Conservation (phyloP, 2,888 invertebrate species). For the Oligia fasciuncula region DNA sequence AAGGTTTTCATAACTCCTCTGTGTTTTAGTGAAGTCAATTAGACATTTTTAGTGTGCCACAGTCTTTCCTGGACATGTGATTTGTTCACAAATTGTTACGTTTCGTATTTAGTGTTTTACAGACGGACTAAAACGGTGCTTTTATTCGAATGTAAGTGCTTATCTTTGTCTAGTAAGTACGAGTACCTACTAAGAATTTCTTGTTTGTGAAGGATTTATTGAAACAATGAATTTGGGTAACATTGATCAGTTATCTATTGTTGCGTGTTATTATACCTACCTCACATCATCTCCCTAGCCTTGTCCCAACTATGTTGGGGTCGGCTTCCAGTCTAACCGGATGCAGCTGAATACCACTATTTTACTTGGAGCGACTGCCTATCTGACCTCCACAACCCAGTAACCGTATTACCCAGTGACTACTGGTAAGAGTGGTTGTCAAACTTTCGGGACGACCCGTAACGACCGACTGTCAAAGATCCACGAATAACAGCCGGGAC, state of each 20-base stretch:
- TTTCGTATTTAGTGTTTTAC: slow-evolving; percentile 48
- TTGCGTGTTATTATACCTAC: not conserved
- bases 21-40: slow-evolving; percentile 44
- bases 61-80: slow-evolving; percentile 53
- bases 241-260: not conserved
- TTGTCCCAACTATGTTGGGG: too few species aligned
- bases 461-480: too few species aligned
- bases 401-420: too few species aligned
- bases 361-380: too few species aligned
- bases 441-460: too few species aligned
- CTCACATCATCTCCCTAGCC: too few species aligned
- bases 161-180: not conserved
- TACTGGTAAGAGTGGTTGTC: too few species aligned
- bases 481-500: too few species aligned
- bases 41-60: slow-evolving; percentile 19
- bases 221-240: not conserved
- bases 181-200: slow-evolving; percentile 20
- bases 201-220: slow-evolving; percentile 22
- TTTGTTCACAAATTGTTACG: slow-evolving; percentile 29
- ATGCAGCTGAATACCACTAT: too few species aligned
- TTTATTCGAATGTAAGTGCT: slow-evolving; percentile 67
- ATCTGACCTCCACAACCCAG: too few species aligned
- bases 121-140: slow-evolving; percentile 25
- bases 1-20: slow-evolving; percentile 54
- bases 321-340: too few species aligned